Base-by-base conservation (phyloP, 1,140 invertebrate species). In the Penaeus indicus region DNA sequence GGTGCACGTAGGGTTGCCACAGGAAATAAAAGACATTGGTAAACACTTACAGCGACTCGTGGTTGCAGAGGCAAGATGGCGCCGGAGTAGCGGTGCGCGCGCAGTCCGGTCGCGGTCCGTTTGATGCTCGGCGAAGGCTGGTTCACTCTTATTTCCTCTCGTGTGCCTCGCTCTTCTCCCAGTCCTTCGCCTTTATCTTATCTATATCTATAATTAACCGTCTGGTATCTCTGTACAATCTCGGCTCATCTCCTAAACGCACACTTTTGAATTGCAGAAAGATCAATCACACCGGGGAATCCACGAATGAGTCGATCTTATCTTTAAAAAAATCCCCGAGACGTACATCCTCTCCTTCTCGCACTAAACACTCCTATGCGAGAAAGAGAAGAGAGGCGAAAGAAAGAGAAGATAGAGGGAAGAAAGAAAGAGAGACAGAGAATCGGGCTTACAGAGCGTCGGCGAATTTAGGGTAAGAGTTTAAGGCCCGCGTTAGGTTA, bases 1-100 rank as follows among this genome's bases (percentile, higher is more conserved):
- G 80, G 72, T 77, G 67, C 86, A 72, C 86, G 82, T 81, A 88
- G 83, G 86, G 72, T 54, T 63, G 67, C 82, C 86, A 88, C 86
- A 88, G 81, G 80, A 83, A 88, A 88, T 88, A 88, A 84, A 72
- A 88, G 77, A 83, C 86, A 88, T 84, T 81, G 83, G 86, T 88
- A 88, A 88, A 88, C 86, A 88, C 86, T 88, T 84, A 88, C 86
- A 60, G 67, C 54, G 69, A 38, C 27, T 81, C 86, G 67, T 78
- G 86, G 86, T 88, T 88, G 86, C 86, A 88, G 69, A 64, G 80
- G 81, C 81, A 88, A 88, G 86, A 88, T 88, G 86, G 86, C 86
- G 81, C 64, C 86, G 27, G 67, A 78, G 69, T 27, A 22, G 22
- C 42, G 81, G 61, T 88, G 86, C 86, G 86, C 86, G 86, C 86